Evolutionary conservation across 2,888 invertebrate genomes (phyloP).

Genomic region (Fragum sueziense): DNA sequence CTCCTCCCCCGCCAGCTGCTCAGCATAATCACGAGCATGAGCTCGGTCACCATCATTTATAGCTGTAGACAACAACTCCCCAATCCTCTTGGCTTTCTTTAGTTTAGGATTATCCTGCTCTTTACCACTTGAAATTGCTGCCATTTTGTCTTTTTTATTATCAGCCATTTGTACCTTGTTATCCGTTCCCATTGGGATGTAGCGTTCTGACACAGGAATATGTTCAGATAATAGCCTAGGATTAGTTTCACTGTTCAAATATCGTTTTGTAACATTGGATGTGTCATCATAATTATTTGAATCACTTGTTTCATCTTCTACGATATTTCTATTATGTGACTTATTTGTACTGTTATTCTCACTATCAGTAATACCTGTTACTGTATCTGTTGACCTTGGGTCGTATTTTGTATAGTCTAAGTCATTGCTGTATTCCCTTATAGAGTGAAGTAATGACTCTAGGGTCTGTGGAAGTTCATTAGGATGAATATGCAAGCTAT

Average conservation of each 20-base stretch:
- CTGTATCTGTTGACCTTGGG: not conserved
- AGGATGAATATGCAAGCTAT: constrained; percentile 56
- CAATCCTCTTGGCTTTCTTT: constrained; percentile 42
- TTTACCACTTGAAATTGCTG: constrained; percentile 21
- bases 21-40: constrained; percentile 62
- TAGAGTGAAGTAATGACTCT: constrained; percentile 43
- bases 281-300: not conserved
- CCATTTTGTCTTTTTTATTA: constrained; percentile 15
- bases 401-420: not conserved
- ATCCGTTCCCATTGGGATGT: constrained; percentile 51
- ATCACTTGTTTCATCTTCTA: not conserved
- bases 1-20: constrained; percentile 49
- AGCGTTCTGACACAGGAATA: constrained; percentile 32
- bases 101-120: constrained; percentile 32
- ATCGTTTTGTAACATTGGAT: not conserved
- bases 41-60: constrained; percentile 62
- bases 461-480: constrained; percentile 49
- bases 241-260: not conserved
- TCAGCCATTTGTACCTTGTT: constrained; percentile 32
- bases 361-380: not conserved
- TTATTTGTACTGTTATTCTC: not conserved
- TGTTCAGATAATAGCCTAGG: constrained; percentile 38
- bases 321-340: not conserved
- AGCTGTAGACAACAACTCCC: constrained; percentile 61
- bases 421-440: constrained; percentile 5